Conservation (phyloP, 2,888 invertebrate species). For the Drosophila anomelani region DNA sequence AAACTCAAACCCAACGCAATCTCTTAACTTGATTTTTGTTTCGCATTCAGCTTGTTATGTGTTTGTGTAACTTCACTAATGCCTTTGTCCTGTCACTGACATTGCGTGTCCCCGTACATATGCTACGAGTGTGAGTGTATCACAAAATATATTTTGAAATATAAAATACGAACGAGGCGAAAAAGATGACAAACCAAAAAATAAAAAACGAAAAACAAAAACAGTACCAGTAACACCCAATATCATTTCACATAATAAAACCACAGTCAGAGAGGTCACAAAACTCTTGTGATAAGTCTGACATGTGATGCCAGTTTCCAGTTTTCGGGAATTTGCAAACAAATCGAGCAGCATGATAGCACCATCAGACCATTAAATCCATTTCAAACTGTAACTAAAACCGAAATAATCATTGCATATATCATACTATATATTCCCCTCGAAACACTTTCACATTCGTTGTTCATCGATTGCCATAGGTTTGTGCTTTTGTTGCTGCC, state of each 20-base stretch:
- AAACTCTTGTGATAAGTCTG: conserved; percentile 31
- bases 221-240: background rate
- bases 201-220: background rate
- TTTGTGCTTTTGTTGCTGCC: conserved; percentile 27
- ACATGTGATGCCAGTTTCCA: conserved; percentile 27
- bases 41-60: conserved; percentile 45
- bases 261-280: conserved; percentile 26
- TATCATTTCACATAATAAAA: conserved; percentile 18
- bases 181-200: conserved; percentile 11
- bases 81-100: conserved; percentile 40
- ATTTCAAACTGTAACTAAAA: conserved; percentile 30
- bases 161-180: background rate
- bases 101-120: conserved; percentile 18
- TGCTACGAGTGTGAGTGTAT: conserved; percentile 18
- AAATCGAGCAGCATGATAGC: conserved; percentile 31
- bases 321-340: conserved; percentile 19
- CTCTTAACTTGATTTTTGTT: conserved; percentile 49
- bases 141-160: conserved; percentile 20
- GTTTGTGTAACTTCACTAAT: conserved; percentile 65
- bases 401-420: conserved; percentile 31
- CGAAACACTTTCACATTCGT: conserved; percentile 21
- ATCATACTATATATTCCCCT: conserved; percentile 1
- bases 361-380: conserved; percentile 30
- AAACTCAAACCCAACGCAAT: conserved; percentile 19
- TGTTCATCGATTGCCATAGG: conserved; percentile 9